Evolutionary conservation across 2,888 invertebrate genomes (phyloP).

Genomic region (Macaria liturata): DNA sequence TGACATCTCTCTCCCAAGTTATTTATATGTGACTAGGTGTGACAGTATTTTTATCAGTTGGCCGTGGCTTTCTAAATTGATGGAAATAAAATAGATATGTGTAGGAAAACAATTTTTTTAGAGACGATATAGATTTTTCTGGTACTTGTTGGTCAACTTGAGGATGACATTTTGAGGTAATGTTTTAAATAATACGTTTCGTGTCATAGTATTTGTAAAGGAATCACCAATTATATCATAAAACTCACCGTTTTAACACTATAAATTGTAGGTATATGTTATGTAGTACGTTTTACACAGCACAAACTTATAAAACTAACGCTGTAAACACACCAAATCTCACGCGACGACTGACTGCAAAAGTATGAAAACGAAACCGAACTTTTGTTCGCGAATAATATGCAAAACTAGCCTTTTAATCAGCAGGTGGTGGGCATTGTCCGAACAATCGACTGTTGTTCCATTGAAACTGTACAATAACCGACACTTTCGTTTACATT

Average conservation of each 20-base stretch:
- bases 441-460: slow-evolving; percentile 43
- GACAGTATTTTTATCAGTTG: slow-evolving; percentile 27
- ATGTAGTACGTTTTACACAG: background rate
- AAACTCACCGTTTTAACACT: too few species aligned
- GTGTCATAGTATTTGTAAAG: too few species aligned
- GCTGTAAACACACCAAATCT: slow-evolving; percentile 46
- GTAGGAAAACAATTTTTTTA: too few species aligned
- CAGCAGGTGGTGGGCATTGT: slow-evolving; percentile 72
- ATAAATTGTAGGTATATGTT: too few species aligned
- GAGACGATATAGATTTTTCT: too few species aligned
- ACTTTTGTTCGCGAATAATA: slow-evolving; percentile 69
- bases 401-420: slow-evolving; percentile 62
- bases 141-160: too few species aligned
- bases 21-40: slow-evolving; percentile 30
- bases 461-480: slow-evolving; percentile 38
- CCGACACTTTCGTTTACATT: slow-evolving; percentile 71
- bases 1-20: slow-evolving; percentile 61
- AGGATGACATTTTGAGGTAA: too few species aligned
- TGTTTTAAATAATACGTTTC: too few species aligned
- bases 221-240: too few species aligned
- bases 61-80: slow-evolving; percentile 18
- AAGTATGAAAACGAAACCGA: slow-evolving; percentile 63
- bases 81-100: background rate
- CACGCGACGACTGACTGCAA: slow-evolving; percentile 54
- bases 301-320: slow-evolving; percentile 1